These are phyloP conservation scores for Seira musarum DNA, from an alignment of 2,888 invertebrate genomes.

Conservation along the genomic window DNA sequence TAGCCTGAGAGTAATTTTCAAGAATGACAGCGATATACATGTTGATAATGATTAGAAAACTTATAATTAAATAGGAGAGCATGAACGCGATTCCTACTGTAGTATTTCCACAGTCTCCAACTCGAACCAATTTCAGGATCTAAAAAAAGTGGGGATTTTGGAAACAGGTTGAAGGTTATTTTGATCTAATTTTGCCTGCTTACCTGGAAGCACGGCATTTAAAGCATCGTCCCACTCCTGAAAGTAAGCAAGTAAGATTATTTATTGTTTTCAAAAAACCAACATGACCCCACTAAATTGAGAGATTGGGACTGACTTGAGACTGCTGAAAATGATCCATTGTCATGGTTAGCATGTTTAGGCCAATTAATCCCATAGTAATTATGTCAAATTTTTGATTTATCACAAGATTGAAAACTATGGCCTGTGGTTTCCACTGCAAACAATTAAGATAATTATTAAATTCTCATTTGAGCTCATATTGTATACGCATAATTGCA, in stretches of 20 bases:
- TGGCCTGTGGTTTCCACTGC: constrained; percentile 96
- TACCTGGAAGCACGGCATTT: too few relatives aligned
- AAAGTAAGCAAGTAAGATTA: too few relatives aligned
- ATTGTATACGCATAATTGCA: neutral
- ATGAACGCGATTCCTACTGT: constrained; percentile 96
- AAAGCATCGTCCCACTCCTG: too few relatives aligned
- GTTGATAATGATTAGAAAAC: constrained; percentile 98
- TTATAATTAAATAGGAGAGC: constrained; percentile 96
- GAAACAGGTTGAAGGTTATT: too few relatives aligned
- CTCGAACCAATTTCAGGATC: constrained; percentile 92
- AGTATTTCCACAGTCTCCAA: constrained; percentile 94
- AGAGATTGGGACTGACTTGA: constrained; percentile 72
- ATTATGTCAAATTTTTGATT: constrained; percentile 99
- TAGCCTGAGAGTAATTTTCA: constrained; percentile 98
- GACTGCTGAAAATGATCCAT: constrained; percentile 96
- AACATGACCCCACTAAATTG: too few relatives aligned
- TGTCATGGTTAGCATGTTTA: constrained; percentile 90
- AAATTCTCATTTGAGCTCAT: neutral
- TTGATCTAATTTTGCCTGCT: too few relatives aligned
- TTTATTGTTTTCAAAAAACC: too few relatives aligned
- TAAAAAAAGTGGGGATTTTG: too few relatives aligned
- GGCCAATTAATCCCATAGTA: constrained; percentile 98
- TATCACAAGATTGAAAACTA: constrained; percentile 97
- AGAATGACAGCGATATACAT: constrained; percentile 99
- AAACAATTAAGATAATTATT: neutral